Base-by-base conservation (phyloP, 2,888 invertebrate genomes). In the Tyria jacobaeae region DNA sequence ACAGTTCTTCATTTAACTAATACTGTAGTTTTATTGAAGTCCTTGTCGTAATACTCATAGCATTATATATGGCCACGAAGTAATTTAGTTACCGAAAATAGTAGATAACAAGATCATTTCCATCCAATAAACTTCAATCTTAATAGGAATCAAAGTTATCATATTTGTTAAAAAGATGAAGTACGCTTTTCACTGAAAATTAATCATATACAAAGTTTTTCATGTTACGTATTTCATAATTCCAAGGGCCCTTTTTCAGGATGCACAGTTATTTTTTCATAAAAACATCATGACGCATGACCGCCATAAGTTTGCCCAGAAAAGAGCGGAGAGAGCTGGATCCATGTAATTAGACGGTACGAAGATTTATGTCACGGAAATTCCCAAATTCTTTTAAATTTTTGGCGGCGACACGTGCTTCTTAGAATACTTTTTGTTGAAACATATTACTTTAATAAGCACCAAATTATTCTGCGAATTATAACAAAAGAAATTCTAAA, bases 341-440 rank as follows among this genome's bases (percentile, higher is more conserved):
- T 89, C 87, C 84, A 79, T 86, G 89, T 92, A 92, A 92, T 93
- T 93, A 92, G 92, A 92, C 89, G 87, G 82, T 66, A 82, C 71
- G 80, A 87, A 89, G 92, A 92, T 92, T 93, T 92, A 93, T 91
- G 89, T 82, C 74, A 84, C 79, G 85, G 84, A 87, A 90, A 90
- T 88, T 85, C 83, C 78, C 80, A 86, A 91, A 91, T 91, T 90
- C 89, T 85, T 86, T 87, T 86, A 89, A 89, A 88, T 90, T 90
- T 91, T 90, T 85, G 82, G 82, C 80, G 75, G 81, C 77, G 83
- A 83, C 86, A 86, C 85, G 87, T 86, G 85, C 84, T 82, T 73
- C 79, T 79, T 79, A 70, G 73, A 78, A 81, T 71, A 75, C 73
- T 75, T 79, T 80, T 75, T 73, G 73, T 73, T 71, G 71, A 75